A percentile compares a stretch with the other conserved stretches of the same genome.
Conservation (phyloP, 2,797 vertebrate genomes). For the Esox masquinongy region DNA sequence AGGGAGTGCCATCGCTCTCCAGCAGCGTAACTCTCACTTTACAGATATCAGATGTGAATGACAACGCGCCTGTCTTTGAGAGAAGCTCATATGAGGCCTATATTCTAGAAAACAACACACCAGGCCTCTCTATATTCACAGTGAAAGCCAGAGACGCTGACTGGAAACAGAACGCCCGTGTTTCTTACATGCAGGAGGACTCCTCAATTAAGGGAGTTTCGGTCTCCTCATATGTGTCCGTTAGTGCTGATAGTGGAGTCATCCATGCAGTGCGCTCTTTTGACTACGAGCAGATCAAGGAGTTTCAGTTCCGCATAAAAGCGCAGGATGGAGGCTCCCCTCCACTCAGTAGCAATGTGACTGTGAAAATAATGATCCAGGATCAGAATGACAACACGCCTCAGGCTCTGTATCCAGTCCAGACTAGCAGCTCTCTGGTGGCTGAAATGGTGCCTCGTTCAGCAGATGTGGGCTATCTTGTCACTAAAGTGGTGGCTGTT, state of each 20-base stretch:
- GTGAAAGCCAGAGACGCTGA: constrained; percentile 55
- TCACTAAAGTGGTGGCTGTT: constrained; percentile 70
- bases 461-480: constrained; percentile 65
- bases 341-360: constrained; percentile 50
- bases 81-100: constrained; percentile 30
- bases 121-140: constrained; percentile 62
- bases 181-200: constrained; percentile 53
- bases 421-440: constrained; percentile 52
- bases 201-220: constrained; percentile 36
- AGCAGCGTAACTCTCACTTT: constrained; percentile 31
- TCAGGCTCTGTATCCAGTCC: constrained; percentile 45
- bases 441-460: constrained; percentile 70
- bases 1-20: constrained; percentile 26
- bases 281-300: constrained; percentile 59
- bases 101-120: constrained; percentile 65
- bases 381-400: constrained; percentile 72
- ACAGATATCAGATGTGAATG: constrained; percentile 34
- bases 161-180: constrained; percentile 54
- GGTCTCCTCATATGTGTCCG: constrained; percentile 53
- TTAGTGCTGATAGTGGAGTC: constrained; percentile 64
- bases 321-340: constrained; percentile 63
- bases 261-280: constrained; percentile 69
- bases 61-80: constrained; percentile 36
- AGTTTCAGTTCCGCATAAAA: constrained; percentile 37
- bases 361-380: constrained; percentile 51